Conservation (phyloP, 2,888 invertebrate genomes). For the Myopa testacea region DNA sequence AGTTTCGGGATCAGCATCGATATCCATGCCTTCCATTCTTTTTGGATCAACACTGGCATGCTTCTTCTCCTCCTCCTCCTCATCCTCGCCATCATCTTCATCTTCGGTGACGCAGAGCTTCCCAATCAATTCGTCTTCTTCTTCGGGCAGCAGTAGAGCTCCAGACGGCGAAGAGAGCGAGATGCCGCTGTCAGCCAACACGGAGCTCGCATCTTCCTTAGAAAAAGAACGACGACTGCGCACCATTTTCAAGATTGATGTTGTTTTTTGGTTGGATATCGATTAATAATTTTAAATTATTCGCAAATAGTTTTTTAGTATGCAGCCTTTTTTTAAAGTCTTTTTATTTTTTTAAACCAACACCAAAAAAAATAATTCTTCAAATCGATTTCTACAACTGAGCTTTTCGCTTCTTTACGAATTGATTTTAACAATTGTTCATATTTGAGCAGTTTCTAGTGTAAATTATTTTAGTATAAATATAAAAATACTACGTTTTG, state of each 20-base stretch:
- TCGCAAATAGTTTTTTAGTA: neutral
- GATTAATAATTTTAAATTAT: constrained; percentile 12
- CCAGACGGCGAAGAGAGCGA: constrained; percentile 63
- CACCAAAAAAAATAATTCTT: constrained; percentile 14
- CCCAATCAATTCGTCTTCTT: constrained; percentile 47
- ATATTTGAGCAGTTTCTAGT: neutral
- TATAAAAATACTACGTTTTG: constrained; percentile 5
- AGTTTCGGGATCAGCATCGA: constrained; percentile 34
- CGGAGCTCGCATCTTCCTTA: constrained; percentile 62
- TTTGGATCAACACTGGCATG: constrained; percentile 17
- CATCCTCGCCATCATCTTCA: constrained; percentile 47
- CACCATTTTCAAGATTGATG: constrained; percentile 52
- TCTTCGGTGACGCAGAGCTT: constrained; percentile 45
- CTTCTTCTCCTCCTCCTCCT: constrained; percentile 38
- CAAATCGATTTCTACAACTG: neutral
- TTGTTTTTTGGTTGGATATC: constrained; percentile 13
- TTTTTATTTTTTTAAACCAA: constrained; percentile 16
- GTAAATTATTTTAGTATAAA: too few species aligned
- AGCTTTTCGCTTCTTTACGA: neutral
- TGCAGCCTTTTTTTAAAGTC: neutral
- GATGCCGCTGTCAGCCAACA: constrained; percentile 63
- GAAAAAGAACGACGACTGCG: constrained; percentile 64
- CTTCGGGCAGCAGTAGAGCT: constrained; percentile 42
- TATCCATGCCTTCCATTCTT: constrained; percentile 35
- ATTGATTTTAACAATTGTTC: neutral